These are phyloP conservation scores for Atractosteus spatula DNA, from an alignment of 2,113 vertebrate genomes.

Conservation along the genomic window DNA sequence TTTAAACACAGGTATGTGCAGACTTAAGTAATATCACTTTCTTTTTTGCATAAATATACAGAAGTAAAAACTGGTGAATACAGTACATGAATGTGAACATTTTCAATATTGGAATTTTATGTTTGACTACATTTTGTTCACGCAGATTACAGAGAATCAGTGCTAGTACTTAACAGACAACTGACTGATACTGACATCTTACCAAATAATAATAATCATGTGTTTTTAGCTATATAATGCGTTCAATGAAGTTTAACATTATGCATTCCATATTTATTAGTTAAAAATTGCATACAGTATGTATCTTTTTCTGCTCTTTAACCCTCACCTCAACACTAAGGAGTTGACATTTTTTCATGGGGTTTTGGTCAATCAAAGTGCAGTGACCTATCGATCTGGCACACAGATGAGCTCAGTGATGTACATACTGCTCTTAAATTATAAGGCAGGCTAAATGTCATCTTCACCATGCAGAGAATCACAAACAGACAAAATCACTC, in stretches of 20 bases:
- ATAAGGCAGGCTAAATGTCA: not conserved
- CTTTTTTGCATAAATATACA: too few species aligned
- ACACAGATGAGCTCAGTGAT: not conserved
- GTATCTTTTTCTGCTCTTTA: not conserved
- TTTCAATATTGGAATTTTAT: too few species aligned
- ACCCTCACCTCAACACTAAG: not conserved
- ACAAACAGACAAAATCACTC: not conserved
- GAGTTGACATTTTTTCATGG: not conserved
- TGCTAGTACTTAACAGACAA: too few species aligned
- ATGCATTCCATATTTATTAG: not conserved
- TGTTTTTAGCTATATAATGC: not conserved
- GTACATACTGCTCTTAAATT: not conserved
- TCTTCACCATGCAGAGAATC: not conserved
- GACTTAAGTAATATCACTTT: too few species aligned
- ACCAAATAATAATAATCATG: too few species aligned
- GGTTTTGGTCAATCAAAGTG: not conserved
- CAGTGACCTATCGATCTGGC: not conserved
- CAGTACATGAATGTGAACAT: too few species aligned
- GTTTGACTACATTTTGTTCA: too few species aligned
- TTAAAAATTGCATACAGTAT: not conserved
- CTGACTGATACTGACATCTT: too few species aligned
- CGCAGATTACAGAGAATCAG: too few species aligned
- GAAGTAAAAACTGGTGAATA: too few species aligned
- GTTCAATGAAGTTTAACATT: not conserved
- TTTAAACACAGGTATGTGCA: too few species aligned